Conservation (phyloP, 2,888 invertebrate species). For the Esperia sulphurella region DNA sequence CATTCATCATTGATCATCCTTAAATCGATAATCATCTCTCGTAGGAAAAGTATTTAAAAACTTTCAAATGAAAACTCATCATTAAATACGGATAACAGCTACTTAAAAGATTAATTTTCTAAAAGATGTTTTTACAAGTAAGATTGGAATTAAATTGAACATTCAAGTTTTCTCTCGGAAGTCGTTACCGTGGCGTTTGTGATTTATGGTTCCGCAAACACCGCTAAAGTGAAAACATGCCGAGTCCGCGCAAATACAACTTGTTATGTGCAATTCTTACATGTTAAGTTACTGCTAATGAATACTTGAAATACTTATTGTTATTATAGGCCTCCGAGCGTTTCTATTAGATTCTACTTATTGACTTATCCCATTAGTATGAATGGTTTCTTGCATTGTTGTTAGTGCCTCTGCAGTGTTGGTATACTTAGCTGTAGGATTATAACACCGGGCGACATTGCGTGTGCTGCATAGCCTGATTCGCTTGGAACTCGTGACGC, state of each 20-base stretch:
- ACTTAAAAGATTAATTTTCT: background rate
- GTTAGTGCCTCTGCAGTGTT: constrained; percentile 8
- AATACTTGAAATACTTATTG: constrained; percentile 56
- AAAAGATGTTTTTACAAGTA: too few species aligned
- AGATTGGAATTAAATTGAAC: constrained; percentile 24
- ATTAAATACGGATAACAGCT: background rate
- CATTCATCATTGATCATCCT: too few species aligned
- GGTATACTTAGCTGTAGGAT: background rate
- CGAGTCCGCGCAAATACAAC: constrained; percentile 34
- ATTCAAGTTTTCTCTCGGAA: constrained; percentile 25
- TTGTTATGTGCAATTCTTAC: constrained; percentile 35
- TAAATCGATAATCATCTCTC: too few species aligned
- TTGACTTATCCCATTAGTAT: constrained; percentile 28
- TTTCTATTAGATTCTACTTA: constrained; percentile 36
- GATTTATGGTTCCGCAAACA: constrained; percentile 4
- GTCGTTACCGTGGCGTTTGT: constrained; percentile 15
- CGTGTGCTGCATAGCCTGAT: constrained; percentile 36
- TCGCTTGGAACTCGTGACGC: constrained; percentile 44
- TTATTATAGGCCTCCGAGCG: constrained; percentile 46
- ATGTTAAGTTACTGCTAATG: constrained; percentile 67
- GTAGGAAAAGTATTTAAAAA: too few species aligned
- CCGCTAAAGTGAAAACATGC: constrained; percentile 26
- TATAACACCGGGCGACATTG: constrained; percentile 20
- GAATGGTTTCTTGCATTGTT: constrained; percentile 9
- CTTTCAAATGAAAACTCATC: too few species aligned